These are phyloP conservation scores for Neoascia interrupta DNA, from an alignment of 2,888 invertebrate species.

Conservation along the genomic window DNA sequence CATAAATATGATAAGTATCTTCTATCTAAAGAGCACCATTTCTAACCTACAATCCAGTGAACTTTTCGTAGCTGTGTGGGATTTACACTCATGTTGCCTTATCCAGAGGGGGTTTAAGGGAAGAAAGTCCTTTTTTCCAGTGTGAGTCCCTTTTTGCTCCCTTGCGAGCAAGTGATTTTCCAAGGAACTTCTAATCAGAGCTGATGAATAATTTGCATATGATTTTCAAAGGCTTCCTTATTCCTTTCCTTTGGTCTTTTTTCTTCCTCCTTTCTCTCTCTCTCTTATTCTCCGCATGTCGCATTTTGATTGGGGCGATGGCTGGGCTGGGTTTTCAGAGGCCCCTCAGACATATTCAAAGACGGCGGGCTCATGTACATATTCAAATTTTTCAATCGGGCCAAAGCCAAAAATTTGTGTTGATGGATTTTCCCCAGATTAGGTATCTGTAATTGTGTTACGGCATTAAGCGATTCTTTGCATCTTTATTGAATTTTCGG, in stretches of 20 bases:
- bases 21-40: conserved; percentile 13
- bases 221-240: conserved; percentile 72
- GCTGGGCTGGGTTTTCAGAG: background rate
- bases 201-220: conserved; percentile 79
- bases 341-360: background rate
- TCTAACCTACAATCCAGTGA: conserved; percentile 44
- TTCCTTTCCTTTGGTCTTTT: conserved; percentile 26
- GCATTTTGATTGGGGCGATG: background rate
- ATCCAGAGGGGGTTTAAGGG: no score
- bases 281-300: background rate
- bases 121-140: background rate
- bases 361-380: background rate
- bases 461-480: conserved; percentile 29
- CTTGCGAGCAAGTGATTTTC: conserved; percentile 55
- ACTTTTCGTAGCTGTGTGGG: conserved; percentile 44
- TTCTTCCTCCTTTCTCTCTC: conserved; percentile 75
- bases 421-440: conserved; percentile 28
- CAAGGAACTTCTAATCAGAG: conserved; percentile 77
- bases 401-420: conserved; percentile 27
- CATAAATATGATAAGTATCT: conserved; percentile 66
- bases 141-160: conserved; percentile 1
- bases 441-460: conserved; percentile 42
- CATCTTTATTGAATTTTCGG: conserved; percentile 36
- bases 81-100: no score
- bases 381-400: conserved; percentile 39